Evolutionary conservation across 1,140 invertebrate species (phyloP).

Genomic region (Stegodyphus mimosarum): DNA sequence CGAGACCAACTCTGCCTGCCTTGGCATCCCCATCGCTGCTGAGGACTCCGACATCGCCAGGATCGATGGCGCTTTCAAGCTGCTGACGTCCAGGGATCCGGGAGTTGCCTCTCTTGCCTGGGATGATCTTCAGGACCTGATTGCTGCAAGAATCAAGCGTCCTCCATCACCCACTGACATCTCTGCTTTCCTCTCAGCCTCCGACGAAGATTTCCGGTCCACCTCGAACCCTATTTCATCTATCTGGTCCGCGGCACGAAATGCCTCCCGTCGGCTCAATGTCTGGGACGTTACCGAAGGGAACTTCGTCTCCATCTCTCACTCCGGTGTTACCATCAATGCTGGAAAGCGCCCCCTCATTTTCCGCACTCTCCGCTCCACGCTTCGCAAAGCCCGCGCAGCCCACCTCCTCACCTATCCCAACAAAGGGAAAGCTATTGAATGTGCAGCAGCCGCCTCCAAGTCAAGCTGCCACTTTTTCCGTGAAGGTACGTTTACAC

Average conservation of each 20-base stretch:
- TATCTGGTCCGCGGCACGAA: not conserved
- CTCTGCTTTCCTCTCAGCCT: not conserved
- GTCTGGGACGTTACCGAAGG: not conserved
- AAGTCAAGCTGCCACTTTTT: not conserved
- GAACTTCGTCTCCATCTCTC: not conserved
- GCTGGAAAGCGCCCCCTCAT: not conserved
- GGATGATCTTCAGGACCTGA: not conserved
- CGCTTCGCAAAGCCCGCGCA: not conserved
- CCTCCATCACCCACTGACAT: not conserved
- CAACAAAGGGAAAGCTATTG: not conserved
- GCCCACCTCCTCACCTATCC: not conserved
- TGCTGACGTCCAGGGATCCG: not conserved
- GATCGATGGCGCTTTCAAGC: not conserved
- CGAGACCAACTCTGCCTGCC: not conserved
- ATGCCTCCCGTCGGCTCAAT: not conserved
- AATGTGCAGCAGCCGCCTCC: not conserved
- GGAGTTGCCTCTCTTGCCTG: not conserved
- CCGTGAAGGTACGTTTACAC: not conserved
- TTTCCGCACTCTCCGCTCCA: not conserved
- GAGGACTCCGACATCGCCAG: not conserved
- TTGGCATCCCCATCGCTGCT: not conserved
- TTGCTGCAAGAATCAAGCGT: not conserved
- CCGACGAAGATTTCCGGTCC: not conserved
- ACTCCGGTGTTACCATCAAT: not conserved
- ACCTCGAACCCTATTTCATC: not conserved